Evolutionary conservation across 2,797 vertebrate genomes (phyloP).

Genomic region (Anguilla obscura): DNA sequence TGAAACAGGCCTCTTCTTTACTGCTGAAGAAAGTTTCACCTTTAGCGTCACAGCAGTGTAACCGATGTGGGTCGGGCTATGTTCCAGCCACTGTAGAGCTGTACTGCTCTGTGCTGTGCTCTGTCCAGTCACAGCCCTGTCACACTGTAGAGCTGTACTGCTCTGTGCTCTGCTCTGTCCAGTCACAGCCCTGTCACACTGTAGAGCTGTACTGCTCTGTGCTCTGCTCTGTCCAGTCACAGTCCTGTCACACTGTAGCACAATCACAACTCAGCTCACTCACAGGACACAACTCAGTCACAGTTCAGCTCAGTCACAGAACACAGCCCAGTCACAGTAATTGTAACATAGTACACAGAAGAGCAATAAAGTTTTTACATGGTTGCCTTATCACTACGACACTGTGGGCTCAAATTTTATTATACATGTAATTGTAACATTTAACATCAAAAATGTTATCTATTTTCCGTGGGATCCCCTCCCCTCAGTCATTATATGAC

Average conservation of each 20-base stretch:
- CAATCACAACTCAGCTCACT: not conserved
- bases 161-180: not conserved
- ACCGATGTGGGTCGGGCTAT: not conserved
- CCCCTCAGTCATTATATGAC: not conserved
- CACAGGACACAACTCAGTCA: not conserved
- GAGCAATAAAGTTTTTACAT: not conserved
- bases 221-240: not conserved
- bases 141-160: not conserved
- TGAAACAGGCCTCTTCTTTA: slow-evolving; percentile 62
- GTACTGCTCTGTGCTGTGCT: slow-evolving; percentile 42
- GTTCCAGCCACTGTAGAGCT: slow-evolving; percentile 37
- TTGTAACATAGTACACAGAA: not conserved
- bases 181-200: slow-evolving; percentile 40
- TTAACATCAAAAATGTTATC: not conserved
- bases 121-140: slow-evolving; percentile 45
- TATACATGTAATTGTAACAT: not conserved
- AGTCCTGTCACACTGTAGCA: slow-evolving; percentile 40
- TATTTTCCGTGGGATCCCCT: not conserved
- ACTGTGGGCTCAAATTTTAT: not conserved
- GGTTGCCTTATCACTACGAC: not conserved
- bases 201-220: slow-evolving; percentile 16
- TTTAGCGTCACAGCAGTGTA: not conserved
- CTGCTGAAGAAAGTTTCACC: not conserved
- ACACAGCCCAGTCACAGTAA: not conserved
- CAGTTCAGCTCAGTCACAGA: not conserved